Evolutionary conservation across 92 coral and sea anemone genomes (phyloP).

Genomic region (Zoanthus sociatus): DNA sequence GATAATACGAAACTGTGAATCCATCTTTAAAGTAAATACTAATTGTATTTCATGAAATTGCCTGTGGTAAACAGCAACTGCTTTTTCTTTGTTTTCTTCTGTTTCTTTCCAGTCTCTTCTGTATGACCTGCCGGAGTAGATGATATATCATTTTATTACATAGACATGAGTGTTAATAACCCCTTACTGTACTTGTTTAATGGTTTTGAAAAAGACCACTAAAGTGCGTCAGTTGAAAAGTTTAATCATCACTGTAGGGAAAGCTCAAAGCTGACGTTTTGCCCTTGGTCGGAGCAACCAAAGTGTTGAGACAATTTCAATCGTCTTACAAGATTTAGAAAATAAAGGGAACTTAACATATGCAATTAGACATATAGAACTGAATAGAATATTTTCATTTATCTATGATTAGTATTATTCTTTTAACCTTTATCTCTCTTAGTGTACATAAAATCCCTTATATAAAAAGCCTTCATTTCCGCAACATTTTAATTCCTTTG

Average conservation of each 20-base stretch:
- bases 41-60: slow-evolving; percentile 81
- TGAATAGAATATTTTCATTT: background rate
- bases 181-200: too few species aligned
- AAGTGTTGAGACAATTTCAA: too few species aligned
- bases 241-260: too few species aligned
- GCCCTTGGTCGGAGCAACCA: too few species aligned
- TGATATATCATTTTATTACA: background rate
- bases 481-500: background rate
- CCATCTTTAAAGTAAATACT: background rate
- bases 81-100: slow-evolving; percentile 80
- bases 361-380: background rate
- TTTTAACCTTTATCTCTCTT: background rate
- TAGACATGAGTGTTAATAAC: too few species aligned
- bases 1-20: background rate
- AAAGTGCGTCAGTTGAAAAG: too few species aligned
- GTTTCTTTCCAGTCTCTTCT: slow-evolving; percentile 62
- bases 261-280: too few species aligned
- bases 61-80: slow-evolving; percentile 93
- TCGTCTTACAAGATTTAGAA: background rate
- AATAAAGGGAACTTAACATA: background rate
- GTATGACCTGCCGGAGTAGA: slow-evolving; percentile 4
- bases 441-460: background rate
- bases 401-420: background rate
- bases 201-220: too few species aligned
- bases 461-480: background rate